Evolutionary conservation across 2,888 invertebrate genomes (phyloP).

Genomic region (Gastracanthus pulcherrimus): DNA sequence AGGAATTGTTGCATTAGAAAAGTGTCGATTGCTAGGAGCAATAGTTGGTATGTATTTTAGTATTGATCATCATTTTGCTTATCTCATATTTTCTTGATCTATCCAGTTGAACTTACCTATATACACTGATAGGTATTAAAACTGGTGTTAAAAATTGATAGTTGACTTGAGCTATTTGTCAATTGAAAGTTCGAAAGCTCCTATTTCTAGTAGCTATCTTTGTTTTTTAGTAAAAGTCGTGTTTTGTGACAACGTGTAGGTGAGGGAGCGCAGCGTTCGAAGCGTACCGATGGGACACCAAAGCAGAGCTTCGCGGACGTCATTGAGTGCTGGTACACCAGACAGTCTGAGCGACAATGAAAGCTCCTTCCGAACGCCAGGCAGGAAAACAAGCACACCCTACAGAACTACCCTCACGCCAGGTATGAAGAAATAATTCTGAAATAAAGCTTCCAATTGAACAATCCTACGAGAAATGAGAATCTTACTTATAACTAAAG

Average conservation of each 20-base stretch:
- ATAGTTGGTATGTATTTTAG: conserved; percentile 67
- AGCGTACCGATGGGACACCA: conserved; percentile 93
- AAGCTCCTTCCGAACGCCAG: conserved; percentile 84
- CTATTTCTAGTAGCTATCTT: too few species aligned
- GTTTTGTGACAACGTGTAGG: conserved; percentile 80
- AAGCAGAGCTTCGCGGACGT: conserved; percentile 86
- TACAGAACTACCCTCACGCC: conserved; percentile 86
- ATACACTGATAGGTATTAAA: too few species aligned
- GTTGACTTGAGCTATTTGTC: too few species aligned
- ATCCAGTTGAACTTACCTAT: neutral
- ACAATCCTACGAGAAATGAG: neutral
- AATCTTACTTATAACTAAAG: neutral
- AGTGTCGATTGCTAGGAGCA: conserved; percentile 66
- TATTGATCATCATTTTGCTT: neutral
- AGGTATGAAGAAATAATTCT: conserved; percentile 77
- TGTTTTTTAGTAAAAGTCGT: too few species aligned
- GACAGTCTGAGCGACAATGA: conserved; percentile 94
- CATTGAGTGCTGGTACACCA: conserved; percentile 91
- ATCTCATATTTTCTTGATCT: neutral
- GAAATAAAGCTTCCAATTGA: neutral
- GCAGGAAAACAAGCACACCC: conserved; percentile 83
- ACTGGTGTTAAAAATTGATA: too few species aligned
- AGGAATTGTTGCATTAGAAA: conserved; percentile 30
- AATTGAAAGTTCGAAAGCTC: too few species aligned
- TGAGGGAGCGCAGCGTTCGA: conserved; percentile 93